A percentile compares a stretch with the other conserved stretches of the same genome.
phyloP scores from a whole-genome alignment of 2,888 invertebrate species.

The Drosophila meridionalis region DNA sequence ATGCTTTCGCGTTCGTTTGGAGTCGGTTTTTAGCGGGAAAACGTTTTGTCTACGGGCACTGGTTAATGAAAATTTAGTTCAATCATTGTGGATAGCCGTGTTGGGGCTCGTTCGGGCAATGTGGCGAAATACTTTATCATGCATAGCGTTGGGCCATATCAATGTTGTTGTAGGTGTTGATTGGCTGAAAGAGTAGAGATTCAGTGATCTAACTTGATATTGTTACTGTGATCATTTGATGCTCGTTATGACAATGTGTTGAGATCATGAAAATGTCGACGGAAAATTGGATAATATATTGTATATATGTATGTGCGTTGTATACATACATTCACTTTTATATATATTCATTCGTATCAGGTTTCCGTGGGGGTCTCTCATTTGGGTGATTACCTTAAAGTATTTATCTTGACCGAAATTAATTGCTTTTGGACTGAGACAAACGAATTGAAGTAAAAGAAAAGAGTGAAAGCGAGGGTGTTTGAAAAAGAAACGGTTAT shows the following conservation, averaged over 20 bases:
- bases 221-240: slow-evolving; percentile 32
- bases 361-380: not conserved
- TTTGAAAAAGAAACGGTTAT: not conserved
- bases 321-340: not conserved
- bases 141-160: not conserved
- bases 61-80: slow-evolving; percentile 67
- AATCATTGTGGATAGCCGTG: slow-evolving; percentile 49
- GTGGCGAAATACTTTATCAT: slow-evolving; percentile 32
- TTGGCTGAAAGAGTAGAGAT: slow-evolving; percentile 23
- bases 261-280: not conserved
- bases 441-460: not conserved
- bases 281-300: not conserved
- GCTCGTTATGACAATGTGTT: slow-evolving; percentile 13
- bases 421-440: not conserved
- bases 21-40: slow-evolving; percentile 52
- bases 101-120: slow-evolving; percentile 28
- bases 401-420: not conserved
- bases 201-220: slow-evolving; percentile 18
- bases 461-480: not conserved
- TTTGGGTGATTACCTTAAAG: not conserved
- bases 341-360: not conserved
- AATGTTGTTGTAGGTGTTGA: slow-evolving; percentile 45
- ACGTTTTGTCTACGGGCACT: slow-evolving; percentile 62
- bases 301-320: not conserved
- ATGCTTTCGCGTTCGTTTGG: slow-evolving; percentile 52